Base-by-base conservation (phyloP, 2,888 invertebrate genomes). In the Drosophila mimica region DNA sequence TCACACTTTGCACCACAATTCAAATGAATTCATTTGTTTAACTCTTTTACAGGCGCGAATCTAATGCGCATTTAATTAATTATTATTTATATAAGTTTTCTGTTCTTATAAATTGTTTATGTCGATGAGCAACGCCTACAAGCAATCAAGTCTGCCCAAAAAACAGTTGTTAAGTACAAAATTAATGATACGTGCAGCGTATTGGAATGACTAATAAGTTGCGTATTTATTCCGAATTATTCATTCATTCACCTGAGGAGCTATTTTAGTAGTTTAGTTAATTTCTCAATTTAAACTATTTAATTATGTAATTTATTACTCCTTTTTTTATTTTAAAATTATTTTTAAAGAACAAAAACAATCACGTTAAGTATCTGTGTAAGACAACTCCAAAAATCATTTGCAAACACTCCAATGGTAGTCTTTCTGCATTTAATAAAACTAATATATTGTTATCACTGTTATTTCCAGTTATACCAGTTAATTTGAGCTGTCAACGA, bases 161-260 rank as follows among this genome's bases (percentile, higher is more conserved):
- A 59, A 70, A 70, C 34, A 63, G 70, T 63, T 31, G 28, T 30
- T 11, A 36, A 43, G 25, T 57, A 20, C 28, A 52, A 54, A 54
- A 28, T 54, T 38, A 7, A 17, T 54, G 28, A 38, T 54, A 15
- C 15, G 9, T 17, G 8, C n/a, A 13, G 7, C 4, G 5, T 1
- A 30, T n/a, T 15, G 31, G 8, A 43, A 43, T 57, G 57, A 43
- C 17, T 43, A 31, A 43, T 20, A 31, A 4, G 8, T 13, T 20
- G 3, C 30, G 30, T 25, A 8, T 25, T 15, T 8, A 25, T 46
- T 15, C 8, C 15, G 6, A 6, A n/a, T 36, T 25, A 28, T 28
- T 49, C 8, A 49, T n/a, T n/a, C n/a, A n/a, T n/a, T n/a, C 4
- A 13, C n/a, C 28, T 3, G 13, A 28, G 6, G 17, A 54, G 7